Conservation (phyloP, 1,140 invertebrate genomes). For the Lordiphosa clarofinis region DNA sequence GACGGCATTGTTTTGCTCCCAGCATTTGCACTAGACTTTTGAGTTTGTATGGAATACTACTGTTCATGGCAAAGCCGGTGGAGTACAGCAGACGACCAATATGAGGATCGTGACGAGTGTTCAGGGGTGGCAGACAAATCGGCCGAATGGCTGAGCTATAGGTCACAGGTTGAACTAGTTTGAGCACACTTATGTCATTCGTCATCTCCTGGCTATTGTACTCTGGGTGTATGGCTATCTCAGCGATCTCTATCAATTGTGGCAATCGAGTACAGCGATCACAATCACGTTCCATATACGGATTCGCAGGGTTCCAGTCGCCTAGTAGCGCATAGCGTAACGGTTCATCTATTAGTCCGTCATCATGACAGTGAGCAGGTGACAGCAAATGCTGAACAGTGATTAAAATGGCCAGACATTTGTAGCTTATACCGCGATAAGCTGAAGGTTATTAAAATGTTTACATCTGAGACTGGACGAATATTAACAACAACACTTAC, state of each 20-base stretch:
- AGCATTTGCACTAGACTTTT: conserved; percentile 10
- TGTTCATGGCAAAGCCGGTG: conserved; percentile 12
- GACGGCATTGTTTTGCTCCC: background rate
- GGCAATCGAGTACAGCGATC: conserved; percentile 10
- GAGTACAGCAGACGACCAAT: conserved; percentile 2
- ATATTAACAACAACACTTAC: conserved; percentile 7
- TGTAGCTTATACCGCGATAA: conserved; percentile 22
- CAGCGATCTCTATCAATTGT: conserved; percentile 14
- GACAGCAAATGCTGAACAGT: conserved; percentile 19
- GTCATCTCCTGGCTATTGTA: conserved; percentile 3
- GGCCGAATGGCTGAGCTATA: conserved; percentile 7
- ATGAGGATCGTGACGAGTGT: background rate
- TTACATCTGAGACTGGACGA: too few species aligned
- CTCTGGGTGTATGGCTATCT: conserved; percentile 23
- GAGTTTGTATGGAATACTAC: conserved; percentile 9
- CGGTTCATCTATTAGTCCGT: background rate
- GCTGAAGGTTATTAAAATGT: conserved; percentile 6
- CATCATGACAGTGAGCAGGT: conserved; percentile 24
- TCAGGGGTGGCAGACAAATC: conserved; percentile 20
- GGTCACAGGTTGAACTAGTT: background rate
- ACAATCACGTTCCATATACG: conserved; percentile 16
- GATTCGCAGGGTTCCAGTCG: conserved; percentile 34
- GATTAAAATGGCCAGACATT: conserved; percentile 30
- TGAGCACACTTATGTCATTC: conserved; percentile 20
- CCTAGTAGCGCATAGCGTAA: conserved; percentile 15